Evolutionary conservation across 2,888 invertebrate genomes (phyloP).

Genomic region (Criorhina ranunculi): DNA sequence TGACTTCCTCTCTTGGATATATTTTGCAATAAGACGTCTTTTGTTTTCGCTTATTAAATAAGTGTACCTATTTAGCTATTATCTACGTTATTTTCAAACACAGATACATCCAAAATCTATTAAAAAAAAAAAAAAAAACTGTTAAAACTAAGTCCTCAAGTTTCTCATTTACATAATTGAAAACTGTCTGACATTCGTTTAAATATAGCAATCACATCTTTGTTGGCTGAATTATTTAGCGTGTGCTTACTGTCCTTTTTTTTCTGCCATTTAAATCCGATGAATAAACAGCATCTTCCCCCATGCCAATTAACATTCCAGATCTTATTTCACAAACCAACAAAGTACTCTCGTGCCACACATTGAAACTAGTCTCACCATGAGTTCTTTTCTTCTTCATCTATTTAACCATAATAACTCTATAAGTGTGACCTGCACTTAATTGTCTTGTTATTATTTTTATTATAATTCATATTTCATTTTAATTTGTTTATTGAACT

Average conservation of each 20-base stretch:
- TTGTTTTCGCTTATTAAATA: too few relatives aligned
- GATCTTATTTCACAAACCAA: conserved; percentile 32
- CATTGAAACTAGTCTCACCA: not conserved
- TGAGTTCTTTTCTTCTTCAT: not conserved
- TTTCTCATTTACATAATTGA: not conserved
- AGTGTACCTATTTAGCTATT: too few relatives aligned
- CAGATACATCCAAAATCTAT: too few relatives aligned
- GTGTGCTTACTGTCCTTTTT: conserved; percentile 26
- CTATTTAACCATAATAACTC: not conserved
- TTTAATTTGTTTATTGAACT: conserved; percentile 44
- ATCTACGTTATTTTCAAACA: too few relatives aligned
- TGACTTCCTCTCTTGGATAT: too few relatives aligned
- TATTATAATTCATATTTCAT: conserved; percentile 25
- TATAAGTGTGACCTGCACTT: not conserved
- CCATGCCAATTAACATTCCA: not conserved
- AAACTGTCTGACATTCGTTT: conserved; percentile 1
- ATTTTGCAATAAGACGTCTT: too few relatives aligned
- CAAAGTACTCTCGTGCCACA: conserved; percentile 37
- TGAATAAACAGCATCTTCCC: not conserved
- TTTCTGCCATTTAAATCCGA: conserved; percentile 4
- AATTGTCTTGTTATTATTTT: conserved; percentile 16
- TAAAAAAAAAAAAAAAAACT: too few relatives aligned
- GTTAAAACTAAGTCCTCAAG: too few relatives aligned
- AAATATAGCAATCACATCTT: not conserved
- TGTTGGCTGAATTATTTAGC: conserved; percentile 22